Evolutionary conservation across 2,888 invertebrate species (phyloP).

Genomic region (Ectobius pallidus): DNA sequence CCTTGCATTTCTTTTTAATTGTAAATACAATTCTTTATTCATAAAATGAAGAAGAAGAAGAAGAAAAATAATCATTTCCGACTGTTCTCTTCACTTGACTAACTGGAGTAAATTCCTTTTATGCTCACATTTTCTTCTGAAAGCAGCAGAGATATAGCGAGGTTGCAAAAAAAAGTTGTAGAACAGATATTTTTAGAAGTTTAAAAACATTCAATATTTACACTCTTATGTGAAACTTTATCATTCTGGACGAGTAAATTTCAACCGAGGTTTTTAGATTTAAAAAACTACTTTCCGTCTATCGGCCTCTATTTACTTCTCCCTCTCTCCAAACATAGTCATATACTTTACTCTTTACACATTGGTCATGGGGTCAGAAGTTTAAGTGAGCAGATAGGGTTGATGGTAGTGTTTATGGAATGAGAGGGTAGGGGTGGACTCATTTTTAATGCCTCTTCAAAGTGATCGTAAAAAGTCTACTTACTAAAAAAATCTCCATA

Average conservation of each 20-base stretch:
- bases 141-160: too few species aligned
- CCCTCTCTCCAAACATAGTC: neutral
- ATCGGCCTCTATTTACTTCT: neutral
- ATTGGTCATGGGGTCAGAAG: neutral
- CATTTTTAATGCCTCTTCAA: constrained; percentile 13
- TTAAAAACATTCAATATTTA: constrained; percentile 11
- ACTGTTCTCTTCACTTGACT: too few species aligned
- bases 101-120: too few species aligned
- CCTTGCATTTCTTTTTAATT: too few species aligned
- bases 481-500: neutral
- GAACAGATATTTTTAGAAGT: too few species aligned
- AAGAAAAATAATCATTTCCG: too few species aligned
- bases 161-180: too few species aligned
- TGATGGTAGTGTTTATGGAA: too few species aligned
- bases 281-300: neutral
- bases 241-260: constrained; percentile 1
- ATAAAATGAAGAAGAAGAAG: too few species aligned
- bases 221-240: constrained; percentile 5
- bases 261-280: neutral
- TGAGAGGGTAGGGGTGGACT: neutral
- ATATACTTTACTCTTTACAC: neutral
- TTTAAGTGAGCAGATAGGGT: neutral
- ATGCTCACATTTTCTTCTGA: too few species aligned
- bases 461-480: constrained; percentile 7
- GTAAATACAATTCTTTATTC: too few species aligned